Evolutionary conservation across 2,888 invertebrate species (phyloP), one percentile per base, ranked within the genome.

Genomic region (Tromatobia lineatoria): DNA sequence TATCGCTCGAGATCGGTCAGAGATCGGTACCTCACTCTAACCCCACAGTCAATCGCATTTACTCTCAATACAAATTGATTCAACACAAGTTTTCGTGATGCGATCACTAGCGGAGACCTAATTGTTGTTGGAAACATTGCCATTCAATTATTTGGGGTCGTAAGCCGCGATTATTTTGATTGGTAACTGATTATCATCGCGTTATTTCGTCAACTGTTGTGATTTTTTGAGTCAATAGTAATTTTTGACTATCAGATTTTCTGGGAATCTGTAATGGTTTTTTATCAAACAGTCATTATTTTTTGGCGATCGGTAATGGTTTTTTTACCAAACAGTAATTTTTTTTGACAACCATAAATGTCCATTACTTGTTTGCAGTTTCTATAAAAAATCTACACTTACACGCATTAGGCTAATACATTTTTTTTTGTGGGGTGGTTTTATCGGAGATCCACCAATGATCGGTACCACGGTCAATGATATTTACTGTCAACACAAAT

Each of bases 401-500:
- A 86, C 80, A 73, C 59, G 70, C 20, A 82, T 82, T 90, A 90
- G 88, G 87, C 85, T 89, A 90, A 87, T 82, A 80, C 75, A 42
- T 80, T 85, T 85, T 64, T 70, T 70, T 70, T 59, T 61, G 54
- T 64, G 64, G 52, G 69, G 71, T 80, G 71, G 66, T 71, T 80
- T 80, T 74, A 78, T 80, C 73, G 71, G 42, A 57, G 66, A 83
- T 64, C 69, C 57, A 61, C 34, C 25, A 38, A 57, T 76, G 54
- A 66, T 66, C 66, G 42, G 15, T 34, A 34, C 54, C 20, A 18
- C 64, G 15, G 64, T 70, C 73, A 74, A 67, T 74, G 67, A 38
- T 45, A 67, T 59, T 74, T 50, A 23, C 67, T 42, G 15, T 74
- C 73, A 69, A 80, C 71, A 38, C 66, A 74, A 52, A 69, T 74